phyloP scores from a whole-genome alignment of 2,797 vertebrate genomes.

The Setipinna tenuifilis region DNA sequence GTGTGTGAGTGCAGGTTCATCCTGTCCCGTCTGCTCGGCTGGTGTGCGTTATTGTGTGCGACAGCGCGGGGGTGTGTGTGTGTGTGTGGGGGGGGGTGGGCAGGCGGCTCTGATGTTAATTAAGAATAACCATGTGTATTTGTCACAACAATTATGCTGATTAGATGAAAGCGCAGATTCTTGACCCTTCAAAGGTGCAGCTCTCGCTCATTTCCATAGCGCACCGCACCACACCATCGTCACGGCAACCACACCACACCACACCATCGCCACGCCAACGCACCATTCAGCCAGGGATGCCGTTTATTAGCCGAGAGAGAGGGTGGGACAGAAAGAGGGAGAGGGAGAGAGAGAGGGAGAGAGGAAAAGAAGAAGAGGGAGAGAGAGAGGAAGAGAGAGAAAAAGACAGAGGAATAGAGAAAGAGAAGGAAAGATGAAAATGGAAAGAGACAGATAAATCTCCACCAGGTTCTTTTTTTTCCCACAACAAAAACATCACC shows the following conservation, averaged over 20 bases:
- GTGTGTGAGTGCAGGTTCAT: slow-evolving; percentile 50
- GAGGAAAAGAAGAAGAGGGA: neutral
- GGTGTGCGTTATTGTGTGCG: slow-evolving; percentile 75
- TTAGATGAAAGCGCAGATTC: slow-evolving; percentile 76
- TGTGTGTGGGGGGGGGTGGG: slow-evolving; percentile 64
- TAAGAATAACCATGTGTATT: slow-evolving; percentile 90
- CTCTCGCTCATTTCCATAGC: slow-evolving; percentile 75
- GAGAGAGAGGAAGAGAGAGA: neutral
- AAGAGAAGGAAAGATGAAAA: no score
- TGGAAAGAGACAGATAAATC: neutral
- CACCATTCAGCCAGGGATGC: slow-evolving; percentile 48
- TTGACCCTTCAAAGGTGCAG: slow-evolving; percentile 75
- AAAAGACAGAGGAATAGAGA: neutral
- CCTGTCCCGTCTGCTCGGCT: slow-evolving; percentile 54
- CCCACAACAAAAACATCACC: no score
- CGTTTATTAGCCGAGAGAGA: slow-evolving; percentile 44
- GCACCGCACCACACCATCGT: slow-evolving; percentile 54
- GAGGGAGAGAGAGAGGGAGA: neutral
- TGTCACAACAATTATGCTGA: slow-evolving; percentile 88
- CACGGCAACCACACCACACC: neutral
- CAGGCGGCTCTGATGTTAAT: slow-evolving; percentile 84
- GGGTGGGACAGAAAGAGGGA: neutral
- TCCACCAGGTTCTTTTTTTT: no score
- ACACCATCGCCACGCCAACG: slow-evolving; percentile 32
- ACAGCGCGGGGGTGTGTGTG: slow-evolving; percentile 76